phyloP scores from a whole-genome alignment of 2,888 invertebrate species.

The Augiades crinisus region DNA sequence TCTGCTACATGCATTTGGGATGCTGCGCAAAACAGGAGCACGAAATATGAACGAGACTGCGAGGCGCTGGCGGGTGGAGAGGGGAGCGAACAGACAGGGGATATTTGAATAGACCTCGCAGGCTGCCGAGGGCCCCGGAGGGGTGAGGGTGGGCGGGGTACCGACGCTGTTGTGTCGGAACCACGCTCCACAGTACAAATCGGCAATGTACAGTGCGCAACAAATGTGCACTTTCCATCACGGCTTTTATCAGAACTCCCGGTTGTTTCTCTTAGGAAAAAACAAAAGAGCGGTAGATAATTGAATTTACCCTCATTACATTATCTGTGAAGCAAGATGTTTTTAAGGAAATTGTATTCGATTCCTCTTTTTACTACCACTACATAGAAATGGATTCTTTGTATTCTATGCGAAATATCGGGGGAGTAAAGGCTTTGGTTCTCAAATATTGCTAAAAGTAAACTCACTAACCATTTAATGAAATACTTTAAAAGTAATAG shows the following conservation, averaged over 20 bases:
- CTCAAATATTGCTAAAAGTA: too few species aligned
- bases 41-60: slow-evolving; percentile 82
- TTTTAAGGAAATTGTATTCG: slow-evolving; percentile 42
- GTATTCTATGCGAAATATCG: slow-evolving; percentile 25
- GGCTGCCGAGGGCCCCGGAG: slow-evolving; percentile 58
- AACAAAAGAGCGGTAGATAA: slow-evolving; percentile 69
- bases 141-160: slow-evolving; percentile 39
- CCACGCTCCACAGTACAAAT: slow-evolving; percentile 67
- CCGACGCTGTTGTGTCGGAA: slow-evolving; percentile 79
- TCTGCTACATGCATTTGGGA: slow-evolving; percentile 77
- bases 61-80: slow-evolving; percentile 73
- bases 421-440: neutral
- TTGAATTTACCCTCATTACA: slow-evolving; percentile 74
- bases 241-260: slow-evolving; percentile 58
- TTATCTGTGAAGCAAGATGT: slow-evolving; percentile 64
- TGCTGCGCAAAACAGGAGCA: slow-evolving; percentile 82
- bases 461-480: too few species aligned
- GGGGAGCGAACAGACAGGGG: slow-evolving; percentile 75
- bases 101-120: slow-evolving; percentile 78
- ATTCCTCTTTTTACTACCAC: slow-evolving; percentile 35
- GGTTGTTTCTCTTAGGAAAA: slow-evolving; percentile 45
- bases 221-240: slow-evolving; percentile 73
- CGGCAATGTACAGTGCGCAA: slow-evolving; percentile 68
- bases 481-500: too few species aligned
- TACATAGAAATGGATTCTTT: slow-evolving; percentile 29